These are phyloP conservation scores for Reinhardtius hippoglossoides DNA, from an alignment of 2,113 vertebrate genomes.

Conservation along the genomic window DNA sequence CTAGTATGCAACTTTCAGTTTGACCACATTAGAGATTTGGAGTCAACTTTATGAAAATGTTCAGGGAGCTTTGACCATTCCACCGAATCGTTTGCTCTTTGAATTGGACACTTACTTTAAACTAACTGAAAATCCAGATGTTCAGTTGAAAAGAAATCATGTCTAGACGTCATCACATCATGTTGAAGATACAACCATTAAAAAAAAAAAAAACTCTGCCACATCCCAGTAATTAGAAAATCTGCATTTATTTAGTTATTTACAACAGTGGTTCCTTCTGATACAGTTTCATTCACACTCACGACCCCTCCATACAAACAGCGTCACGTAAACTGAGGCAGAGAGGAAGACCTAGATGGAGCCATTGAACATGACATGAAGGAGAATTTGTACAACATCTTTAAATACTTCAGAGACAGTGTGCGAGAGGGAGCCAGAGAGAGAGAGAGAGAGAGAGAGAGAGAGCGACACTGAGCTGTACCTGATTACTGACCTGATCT, in stretches of 20 bases:
- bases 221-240: slow-evolving; percentile 64
- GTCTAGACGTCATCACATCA: background rate
- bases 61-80: too few relatives aligned
- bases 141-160: too few relatives aligned
- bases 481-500: slow-evolving; percentile 54
- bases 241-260: slow-evolving; percentile 78
- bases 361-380: slow-evolving; percentile 31
- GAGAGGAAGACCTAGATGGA: slow-evolving; percentile 42
- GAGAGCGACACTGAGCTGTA: slow-evolving; percentile 45
- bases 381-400: slow-evolving; percentile 24
- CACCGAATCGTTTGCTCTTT: too few relatives aligned
- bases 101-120: too few relatives aligned
- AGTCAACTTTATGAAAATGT: too few relatives aligned
- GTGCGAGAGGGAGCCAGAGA: slow-evolving; percentile 5
- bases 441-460: slow-evolving; percentile 4
- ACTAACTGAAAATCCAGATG: too few relatives aligned
- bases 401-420: slow-evolving; percentile 49
- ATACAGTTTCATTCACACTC: slow-evolving; percentile 61
- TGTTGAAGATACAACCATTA: background rate
- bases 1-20: too few relatives aligned
- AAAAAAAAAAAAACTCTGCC: background rate
- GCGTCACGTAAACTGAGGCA: slow-evolving; percentile 59
- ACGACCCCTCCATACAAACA: slow-evolving; percentile 56
- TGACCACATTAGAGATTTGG: too few relatives aligned
- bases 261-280: slow-evolving; percentile 76